phyloP scores from a whole-genome alignment of 2,113 vertebrate genomes.

The Lanius ludovicianus region DNA sequence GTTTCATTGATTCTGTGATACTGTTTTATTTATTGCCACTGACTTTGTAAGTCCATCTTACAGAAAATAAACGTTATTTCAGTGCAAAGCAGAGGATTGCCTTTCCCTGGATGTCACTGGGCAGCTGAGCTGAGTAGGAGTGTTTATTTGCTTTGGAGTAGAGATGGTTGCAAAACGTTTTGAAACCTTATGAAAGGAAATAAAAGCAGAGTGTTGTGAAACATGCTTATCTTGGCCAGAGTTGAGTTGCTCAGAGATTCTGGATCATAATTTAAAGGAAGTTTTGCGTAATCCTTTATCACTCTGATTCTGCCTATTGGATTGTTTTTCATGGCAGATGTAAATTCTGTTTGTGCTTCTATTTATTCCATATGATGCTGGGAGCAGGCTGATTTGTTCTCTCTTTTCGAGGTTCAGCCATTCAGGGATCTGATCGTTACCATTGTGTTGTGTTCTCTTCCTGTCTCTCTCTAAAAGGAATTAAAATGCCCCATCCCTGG shows the following conservation, averaged over 20 bases:
- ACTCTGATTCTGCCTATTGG: neutral
- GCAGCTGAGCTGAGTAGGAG: neutral
- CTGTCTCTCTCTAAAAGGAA: neutral
- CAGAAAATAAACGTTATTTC: neutral
- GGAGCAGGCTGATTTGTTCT: neutral
- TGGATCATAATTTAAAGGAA: neutral
- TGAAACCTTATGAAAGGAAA: neutral
- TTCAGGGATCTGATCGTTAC: neutral
- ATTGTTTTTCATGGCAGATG: neutral
- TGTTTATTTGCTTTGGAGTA: constrained; percentile 53
- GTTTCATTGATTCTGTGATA: neutral
- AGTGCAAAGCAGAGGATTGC: neutral
- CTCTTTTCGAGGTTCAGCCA: fast-evolving
- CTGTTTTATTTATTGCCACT: neutral
- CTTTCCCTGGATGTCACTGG: neutral
- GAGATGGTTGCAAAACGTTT: neutral
- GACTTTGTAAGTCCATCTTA: neutral
- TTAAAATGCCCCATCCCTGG: neutral
- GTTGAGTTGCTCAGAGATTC: neutral
- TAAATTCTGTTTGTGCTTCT: neutral
- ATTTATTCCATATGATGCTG: neutral
- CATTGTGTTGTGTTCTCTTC: neutral
- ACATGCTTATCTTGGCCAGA: neutral
- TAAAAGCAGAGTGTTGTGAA: neutral
- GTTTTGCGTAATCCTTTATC: neutral